Base-by-base conservation (phyloP, 1,140 invertebrate species). In the Drosophila ambigua region DNA sequence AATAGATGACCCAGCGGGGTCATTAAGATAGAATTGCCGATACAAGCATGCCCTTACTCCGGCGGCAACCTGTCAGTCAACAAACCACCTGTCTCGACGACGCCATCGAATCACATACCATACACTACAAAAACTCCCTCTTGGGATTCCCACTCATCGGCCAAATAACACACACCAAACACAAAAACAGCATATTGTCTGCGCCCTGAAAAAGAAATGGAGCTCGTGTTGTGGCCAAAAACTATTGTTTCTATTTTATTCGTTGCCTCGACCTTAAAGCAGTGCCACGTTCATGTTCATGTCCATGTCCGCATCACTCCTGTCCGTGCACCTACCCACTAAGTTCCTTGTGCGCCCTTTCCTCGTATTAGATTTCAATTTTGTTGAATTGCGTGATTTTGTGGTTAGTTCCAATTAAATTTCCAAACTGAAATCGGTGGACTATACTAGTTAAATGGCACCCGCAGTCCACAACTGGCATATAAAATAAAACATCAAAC, bases 321-420 rank as follows among this genome's bases (percentile, higher is more conserved):
- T 49, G 4, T 26, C 35, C 11, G 24, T 68, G 28, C 20, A n/a
- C 26, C 26, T 41, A 63, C 52, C 44, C 23, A 9, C n/a, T 2
- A 24, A 11, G 15, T 4, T 31, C n/a, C 39, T 35, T 44, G 20
- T 20, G 16, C 24, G 1, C n/a, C 45, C 11, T 55, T 46, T 44
- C 20, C 41, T 58, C 45, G 39, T 54, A 62, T 51, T 48, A 50
- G 45, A 49, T 73, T 77, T 74, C 49, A 58, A 73, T 87, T 81
- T 87, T 76, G 74, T 77, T 77, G 26, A 53, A 81, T 85, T 85
- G 81, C 81, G 82, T 85, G 81, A 74, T 81, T 85, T 64, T 28
- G 28, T 52, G 79, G 77, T 85, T 50, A 68, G 62, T 67, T 68
- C 48, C 60, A 87, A 87, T 75, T 73, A 58, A 78, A 87, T 85